A percentile compares a stretch with the other conserved stretches of the same genome.
Evolutionary conservation across 2,888 invertebrate species (phyloP).

Genomic region (Baccha elongata): DNA sequence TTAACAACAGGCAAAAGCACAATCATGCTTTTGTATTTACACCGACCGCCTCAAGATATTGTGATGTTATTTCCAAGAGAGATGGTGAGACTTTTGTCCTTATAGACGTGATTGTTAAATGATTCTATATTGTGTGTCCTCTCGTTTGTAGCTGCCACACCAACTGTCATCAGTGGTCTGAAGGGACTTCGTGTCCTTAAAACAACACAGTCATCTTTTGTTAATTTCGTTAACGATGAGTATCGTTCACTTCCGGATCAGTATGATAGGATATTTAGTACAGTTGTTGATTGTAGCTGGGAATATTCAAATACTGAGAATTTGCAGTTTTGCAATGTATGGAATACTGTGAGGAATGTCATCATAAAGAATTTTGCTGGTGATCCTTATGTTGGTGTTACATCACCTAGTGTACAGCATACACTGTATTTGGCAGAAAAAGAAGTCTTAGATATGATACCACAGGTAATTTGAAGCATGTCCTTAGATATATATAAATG

Average conservation of each 20-base stretch:
- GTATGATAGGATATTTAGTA: slow-evolving; percentile 89
- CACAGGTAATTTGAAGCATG: slow-evolving; percentile 84
- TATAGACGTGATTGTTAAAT: not conserved
- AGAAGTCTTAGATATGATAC: slow-evolving; percentile 86
- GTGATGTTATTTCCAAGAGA: slow-evolving; percentile 87
- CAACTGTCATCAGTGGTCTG: slow-evolving; percentile 87
- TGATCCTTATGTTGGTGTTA: slow-evolving; percentile 87
- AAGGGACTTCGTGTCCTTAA: slow-evolving; percentile 89
- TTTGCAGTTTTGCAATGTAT: slow-evolving; percentile 88
- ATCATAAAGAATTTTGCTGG: slow-evolving; percentile 91
- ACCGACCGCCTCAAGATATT: slow-evolving; percentile 87
- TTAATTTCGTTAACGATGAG: slow-evolving; percentile 90
- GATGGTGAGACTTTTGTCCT: slow-evolving; percentile 83
- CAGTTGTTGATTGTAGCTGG: slow-evolving; percentile 90
- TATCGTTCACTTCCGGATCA: slow-evolving; percentile 89
- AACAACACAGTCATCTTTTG: slow-evolving; percentile 91
- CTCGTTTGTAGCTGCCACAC: slow-evolving; percentile 82
- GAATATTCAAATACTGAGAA: slow-evolving; percentile 86
- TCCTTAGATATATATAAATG: not conserved
- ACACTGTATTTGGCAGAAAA: slow-evolving; percentile 89
- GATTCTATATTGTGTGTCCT: not conserved
- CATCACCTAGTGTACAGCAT: slow-evolving; percentile 91
- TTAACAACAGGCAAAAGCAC: slow-evolving; percentile 83
- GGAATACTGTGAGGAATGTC: slow-evolving; percentile 87
- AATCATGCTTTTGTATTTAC: slow-evolving; percentile 90